Evolutionary conservation across 2,888 invertebrate genomes (phyloP).

Genomic region (Heliconius cydno): DNA sequence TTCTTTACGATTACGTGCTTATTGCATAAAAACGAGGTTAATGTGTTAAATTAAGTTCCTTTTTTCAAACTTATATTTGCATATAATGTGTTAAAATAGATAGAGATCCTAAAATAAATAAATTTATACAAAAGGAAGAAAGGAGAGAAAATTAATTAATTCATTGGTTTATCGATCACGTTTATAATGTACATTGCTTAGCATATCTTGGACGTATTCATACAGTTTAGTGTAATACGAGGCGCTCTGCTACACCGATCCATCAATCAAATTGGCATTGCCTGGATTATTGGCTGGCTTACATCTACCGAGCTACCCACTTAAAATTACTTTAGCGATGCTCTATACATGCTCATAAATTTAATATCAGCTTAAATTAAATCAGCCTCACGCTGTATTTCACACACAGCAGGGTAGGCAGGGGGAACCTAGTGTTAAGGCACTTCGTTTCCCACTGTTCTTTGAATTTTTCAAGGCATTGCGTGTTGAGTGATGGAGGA

Average conservation of each 20-base stretch:
- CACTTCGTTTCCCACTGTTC: too few relatives aligned
- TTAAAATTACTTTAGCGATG: slow-evolving; percentile 22
- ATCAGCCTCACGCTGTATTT: neutral
- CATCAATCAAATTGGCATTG: slow-evolving; percentile 44
- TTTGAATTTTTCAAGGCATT: too few relatives aligned
- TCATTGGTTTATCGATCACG: slow-evolving; percentile 27
- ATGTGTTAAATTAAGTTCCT: too few relatives aligned
- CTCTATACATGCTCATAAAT: neutral
- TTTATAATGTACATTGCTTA: slow-evolving; percentile 18
- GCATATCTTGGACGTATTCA: slow-evolving; percentile 26
- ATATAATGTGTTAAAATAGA: neutral
- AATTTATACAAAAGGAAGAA: neutral
- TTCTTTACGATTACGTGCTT: neutral
- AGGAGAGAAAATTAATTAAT: slow-evolving; percentile 5
- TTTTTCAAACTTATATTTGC: neutral
- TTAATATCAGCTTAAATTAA: neutral
- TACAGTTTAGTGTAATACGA: slow-evolving; percentile 28
- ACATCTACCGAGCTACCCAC: slow-evolving; percentile 25
- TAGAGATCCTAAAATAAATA: neutral
- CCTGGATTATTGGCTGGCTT: slow-evolving; percentile 36
- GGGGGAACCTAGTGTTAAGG: too few relatives aligned
- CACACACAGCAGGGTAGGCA: too few relatives aligned
- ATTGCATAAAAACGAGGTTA: neutral
- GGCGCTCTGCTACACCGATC: slow-evolving; percentile 34
- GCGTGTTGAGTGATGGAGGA: too few relatives aligned